Evolutionary conservation across 2,113 vertebrate genomes (phyloP).

Genomic region (Propithecus coquereli): DNA sequence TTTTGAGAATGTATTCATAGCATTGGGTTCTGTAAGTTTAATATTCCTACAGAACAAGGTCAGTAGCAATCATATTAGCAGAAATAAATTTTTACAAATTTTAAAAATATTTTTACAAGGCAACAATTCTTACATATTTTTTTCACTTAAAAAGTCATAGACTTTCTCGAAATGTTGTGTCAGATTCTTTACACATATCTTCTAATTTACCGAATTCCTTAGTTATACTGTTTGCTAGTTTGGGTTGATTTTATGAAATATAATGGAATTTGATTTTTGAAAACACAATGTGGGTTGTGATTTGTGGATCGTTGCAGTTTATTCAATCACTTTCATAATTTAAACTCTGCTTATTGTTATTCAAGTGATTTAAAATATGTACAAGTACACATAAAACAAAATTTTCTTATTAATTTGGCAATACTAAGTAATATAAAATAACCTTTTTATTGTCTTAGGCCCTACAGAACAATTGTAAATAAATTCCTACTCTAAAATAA

Average conservation of each 20-base stretch:
- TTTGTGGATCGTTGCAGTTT: background rate
- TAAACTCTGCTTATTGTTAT: background rate
- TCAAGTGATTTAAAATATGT: background rate
- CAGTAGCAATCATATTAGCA: background rate
- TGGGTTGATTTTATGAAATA: background rate
- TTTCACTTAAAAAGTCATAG: background rate
- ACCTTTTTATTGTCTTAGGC: background rate
- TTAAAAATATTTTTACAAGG: background rate
- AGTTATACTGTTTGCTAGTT: background rate
- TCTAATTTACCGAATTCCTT: conserved; percentile 11
- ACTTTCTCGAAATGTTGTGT: background rate
- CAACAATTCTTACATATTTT: background rate
- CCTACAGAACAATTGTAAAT: background rate
- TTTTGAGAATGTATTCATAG: background rate
- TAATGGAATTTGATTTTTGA: background rate
- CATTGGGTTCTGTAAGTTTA: background rate
- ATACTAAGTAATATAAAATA: background rate
- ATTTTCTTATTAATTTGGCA: background rate
- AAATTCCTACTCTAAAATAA: background rate
- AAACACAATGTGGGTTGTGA: background rate
- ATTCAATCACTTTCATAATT: background rate
- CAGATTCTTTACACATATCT: background rate
- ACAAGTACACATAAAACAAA: background rate
- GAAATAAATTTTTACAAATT: background rate
- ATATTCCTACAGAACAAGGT: background rate